phyloP scores from a whole-genome alignment of 2,797 vertebrate genomes.

The Micrastur ruficollis region DNA sequence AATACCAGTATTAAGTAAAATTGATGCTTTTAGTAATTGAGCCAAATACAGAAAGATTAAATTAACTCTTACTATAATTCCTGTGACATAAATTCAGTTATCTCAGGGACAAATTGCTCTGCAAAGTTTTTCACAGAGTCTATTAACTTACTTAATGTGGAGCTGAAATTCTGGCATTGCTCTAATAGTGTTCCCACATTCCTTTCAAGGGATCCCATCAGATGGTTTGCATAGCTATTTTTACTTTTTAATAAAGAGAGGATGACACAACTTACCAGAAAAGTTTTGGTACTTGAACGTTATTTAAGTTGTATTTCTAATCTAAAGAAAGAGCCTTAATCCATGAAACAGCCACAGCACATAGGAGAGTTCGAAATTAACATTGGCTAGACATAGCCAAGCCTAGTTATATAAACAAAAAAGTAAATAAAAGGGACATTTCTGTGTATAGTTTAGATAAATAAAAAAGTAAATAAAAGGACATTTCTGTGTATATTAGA shows the following conservation, averaged over 20 bases:
- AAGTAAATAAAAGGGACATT: background rate
- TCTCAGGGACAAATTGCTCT: background rate
- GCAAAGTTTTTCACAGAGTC: background rate
- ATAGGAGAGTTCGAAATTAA: background rate
- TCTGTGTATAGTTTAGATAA: background rate
- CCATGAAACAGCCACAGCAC: rapidly evolving
- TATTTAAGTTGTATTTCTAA: background rate
- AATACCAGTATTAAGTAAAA: conserved; percentile 17
- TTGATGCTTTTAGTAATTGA: background rate
- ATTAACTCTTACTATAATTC: conserved; percentile 17
- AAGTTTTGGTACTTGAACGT: background rate
- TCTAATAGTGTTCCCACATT: background rate
- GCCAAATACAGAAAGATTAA: conserved; percentile 7
- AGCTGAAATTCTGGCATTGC: background rate
- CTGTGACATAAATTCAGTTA: conserved; percentile 13
- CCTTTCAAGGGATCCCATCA: background rate
- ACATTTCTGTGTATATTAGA: background rate
- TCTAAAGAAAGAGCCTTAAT: background rate
- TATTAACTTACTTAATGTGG: background rate
- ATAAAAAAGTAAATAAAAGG: background rate
- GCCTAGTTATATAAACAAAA: background rate
- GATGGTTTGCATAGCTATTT: background rate
- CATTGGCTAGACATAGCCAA: background rate
- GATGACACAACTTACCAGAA: background rate
- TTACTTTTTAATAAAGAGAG: background rate